phyloP scores from a whole-genome alignment of 2,888 invertebrate species.

The Polymixis flavicincta region DNA sequence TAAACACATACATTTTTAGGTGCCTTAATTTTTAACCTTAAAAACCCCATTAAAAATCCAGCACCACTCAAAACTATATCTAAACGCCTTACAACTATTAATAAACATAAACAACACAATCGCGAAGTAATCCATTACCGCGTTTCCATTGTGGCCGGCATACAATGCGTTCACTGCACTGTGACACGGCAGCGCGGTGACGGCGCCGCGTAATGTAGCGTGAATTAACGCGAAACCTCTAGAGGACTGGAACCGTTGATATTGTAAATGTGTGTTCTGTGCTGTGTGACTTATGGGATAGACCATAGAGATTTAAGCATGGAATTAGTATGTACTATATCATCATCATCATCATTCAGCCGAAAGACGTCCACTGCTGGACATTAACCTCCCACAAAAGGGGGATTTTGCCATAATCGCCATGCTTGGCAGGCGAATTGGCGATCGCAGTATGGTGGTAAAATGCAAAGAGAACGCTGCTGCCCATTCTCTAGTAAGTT shows the following conservation, averaged over 20 bases:
- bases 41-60: neutral
- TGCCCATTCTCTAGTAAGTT: no score
- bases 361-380: no score
- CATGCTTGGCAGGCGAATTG: no score
- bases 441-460: no score
- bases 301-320: neutral
- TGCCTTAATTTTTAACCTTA: neutral
- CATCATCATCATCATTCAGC: no score
- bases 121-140: constrained; percentile 72
- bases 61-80: constrained; percentile 6
- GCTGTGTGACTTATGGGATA: constrained; percentile 6
- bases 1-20: neutral
- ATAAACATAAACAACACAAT: constrained; percentile 64
- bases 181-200: constrained; percentile 64
- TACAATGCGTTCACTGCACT: constrained; percentile 74
- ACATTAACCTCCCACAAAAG: no score
- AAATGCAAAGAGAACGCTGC: no score
- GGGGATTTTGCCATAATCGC: no score
- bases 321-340: neutral
- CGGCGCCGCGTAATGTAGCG: constrained; percentile 70
- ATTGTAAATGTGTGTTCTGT: constrained; percentile 34
- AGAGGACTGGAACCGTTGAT: constrained; percentile 52
- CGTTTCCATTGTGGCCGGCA: constrained; percentile 65
- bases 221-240: constrained; percentile 65
- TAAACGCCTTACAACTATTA: constrained; percentile 51